phyloP scores from a whole-genome alignment of 2,113 vertebrate species.

The Sakesphorus luctuosus region DNA sequence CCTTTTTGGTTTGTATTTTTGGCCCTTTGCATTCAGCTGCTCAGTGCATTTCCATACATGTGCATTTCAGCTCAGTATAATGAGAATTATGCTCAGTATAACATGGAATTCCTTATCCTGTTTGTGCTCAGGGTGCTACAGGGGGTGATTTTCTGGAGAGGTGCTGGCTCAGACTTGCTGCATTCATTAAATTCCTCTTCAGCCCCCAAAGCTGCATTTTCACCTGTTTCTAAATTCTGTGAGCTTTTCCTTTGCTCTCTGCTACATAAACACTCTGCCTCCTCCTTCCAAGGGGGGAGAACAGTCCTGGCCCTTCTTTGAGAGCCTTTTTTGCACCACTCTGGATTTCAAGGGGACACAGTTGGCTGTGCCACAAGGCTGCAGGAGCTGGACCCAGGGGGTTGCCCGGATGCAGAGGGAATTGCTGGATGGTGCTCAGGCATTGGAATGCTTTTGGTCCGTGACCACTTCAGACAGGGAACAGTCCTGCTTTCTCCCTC shows the following conservation, averaged over 20 bases:
- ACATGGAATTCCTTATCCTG: not conserved
- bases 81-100: not conserved
- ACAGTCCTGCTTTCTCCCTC: not conserved
- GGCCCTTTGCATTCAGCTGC: not conserved
- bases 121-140: not conserved
- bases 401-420: not conserved
- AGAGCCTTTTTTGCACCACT: not conserved
- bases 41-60: not conserved
- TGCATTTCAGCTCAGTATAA: not conserved
- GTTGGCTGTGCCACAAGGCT: not conserved
- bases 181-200: not conserved
- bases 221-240: not conserved
- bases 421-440: too few species aligned
- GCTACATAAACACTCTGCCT: accelerated
- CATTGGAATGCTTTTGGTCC: not conserved
- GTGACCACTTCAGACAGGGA: not conserved
- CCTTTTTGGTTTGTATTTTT: not conserved
- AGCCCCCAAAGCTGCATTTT: not conserved
- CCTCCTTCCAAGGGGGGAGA: not conserved
- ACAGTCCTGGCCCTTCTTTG: not conserved
- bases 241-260: not conserved
- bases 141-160: not conserved
- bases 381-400: not conserved
- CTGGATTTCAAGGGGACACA: not conserved
- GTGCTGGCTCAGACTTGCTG: not conserved